phyloP scores from a whole-genome alignment of 1,140 invertebrate species.

The Charaxes varanes region DNA sequence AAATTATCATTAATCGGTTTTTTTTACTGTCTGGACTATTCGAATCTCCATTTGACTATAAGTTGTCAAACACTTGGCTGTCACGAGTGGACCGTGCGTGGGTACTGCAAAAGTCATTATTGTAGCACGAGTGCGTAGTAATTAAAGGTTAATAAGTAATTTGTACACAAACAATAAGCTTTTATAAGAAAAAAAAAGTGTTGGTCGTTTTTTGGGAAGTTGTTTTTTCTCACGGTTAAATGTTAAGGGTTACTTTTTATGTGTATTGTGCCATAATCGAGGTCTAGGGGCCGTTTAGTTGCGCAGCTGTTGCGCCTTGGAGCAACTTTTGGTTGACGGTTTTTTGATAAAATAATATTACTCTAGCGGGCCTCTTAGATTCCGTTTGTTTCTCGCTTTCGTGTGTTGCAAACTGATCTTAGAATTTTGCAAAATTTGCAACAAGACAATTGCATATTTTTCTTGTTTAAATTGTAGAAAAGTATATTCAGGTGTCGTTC shows the following conservation, averaged over 20 bases:
- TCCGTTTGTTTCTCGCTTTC: constrained; percentile 15
- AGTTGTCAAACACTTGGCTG: too few species aligned
- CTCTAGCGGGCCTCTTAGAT: constrained; percentile 9
- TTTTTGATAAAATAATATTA: constrained; percentile 18
- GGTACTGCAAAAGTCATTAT: too few species aligned
- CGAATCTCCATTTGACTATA: too few species aligned
- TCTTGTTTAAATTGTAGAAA: too few species aligned
- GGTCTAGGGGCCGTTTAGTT: constrained; percentile 9
- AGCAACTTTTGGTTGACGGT: constrained; percentile 7
- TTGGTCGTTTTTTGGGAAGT: constrained; percentile 14
- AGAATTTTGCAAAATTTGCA: too few species aligned
- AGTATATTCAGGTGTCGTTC: too few species aligned
- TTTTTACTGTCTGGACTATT: too few species aligned
- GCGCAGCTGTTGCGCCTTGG: constrained; percentile 5
- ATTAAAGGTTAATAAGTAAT: constrained; percentile 15
- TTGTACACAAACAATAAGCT: constrained; percentile 28
- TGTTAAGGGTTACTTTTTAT: constrained; percentile 11
- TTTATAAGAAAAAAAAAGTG: constrained; percentile 17
- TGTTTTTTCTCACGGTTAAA: constrained; percentile 20
- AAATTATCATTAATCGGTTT: too few species aligned
- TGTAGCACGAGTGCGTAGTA: constrained; percentile 23
- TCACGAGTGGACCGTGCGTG: too few species aligned
- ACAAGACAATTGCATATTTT: too few species aligned
- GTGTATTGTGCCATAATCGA: constrained; percentile 11
- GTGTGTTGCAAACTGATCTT: constrained; percentile 1